Evolutionary conservation across 2,888 invertebrate genomes (phyloP).

Genomic region (Apamea monoglypha): DNA sequence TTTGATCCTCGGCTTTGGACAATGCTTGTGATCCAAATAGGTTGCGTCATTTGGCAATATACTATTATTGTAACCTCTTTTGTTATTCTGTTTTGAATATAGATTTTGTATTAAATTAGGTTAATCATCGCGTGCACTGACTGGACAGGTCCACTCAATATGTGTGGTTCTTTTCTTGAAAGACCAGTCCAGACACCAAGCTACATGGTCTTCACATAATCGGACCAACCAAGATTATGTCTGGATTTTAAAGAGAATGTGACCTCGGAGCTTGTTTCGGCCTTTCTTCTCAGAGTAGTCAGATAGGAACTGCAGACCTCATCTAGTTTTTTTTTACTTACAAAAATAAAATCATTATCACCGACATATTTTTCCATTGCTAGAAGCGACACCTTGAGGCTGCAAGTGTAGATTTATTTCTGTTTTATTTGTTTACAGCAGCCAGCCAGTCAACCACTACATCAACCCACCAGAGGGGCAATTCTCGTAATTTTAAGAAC

Average conservation of each 20-base stretch:
- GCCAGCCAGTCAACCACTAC: background rate
- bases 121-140: background rate
- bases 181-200: background rate
- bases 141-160: background rate
- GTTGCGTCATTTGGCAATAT: conserved; percentile 45
- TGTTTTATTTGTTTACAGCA: background rate
- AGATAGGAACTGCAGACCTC: background rate
- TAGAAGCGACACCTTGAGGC: background rate
- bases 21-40: conserved; percentile 45
- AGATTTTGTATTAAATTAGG: conserved; percentile 14
- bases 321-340: background rate
- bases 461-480: background rate
- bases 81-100: conserved; percentile 39
- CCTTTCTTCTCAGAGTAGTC: background rate
- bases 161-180: background rate
- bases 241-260: background rate
- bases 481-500: too few relatives aligned
- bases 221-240: background rate
- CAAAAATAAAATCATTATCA: background rate
- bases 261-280: background rate
- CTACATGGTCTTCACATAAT: background rate
- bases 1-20: conserved; percentile 37
- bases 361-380: background rate
- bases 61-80: conserved; percentile 58
- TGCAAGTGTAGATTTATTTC: background rate